Conservation (phyloP, 2,113 vertebrate species). For the Zapus hudsonius region DNA sequence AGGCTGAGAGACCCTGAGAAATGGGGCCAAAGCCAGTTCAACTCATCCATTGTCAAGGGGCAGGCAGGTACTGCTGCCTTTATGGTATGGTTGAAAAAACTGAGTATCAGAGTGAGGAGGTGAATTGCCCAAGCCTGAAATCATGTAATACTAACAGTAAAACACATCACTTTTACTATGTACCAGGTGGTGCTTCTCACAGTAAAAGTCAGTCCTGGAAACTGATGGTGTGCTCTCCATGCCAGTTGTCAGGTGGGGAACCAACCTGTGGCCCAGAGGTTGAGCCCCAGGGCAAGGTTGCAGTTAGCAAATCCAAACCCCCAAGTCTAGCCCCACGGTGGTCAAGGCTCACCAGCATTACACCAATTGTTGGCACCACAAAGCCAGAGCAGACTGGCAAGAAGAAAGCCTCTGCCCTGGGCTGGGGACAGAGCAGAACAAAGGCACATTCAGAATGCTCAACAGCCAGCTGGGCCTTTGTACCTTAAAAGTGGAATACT, state of each 20-base stretch:
- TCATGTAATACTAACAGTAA: not conserved
- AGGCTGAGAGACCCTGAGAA: not conserved
- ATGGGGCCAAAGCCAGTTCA: not conserved
- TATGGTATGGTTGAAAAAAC: not conserved
- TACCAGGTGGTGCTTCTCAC: not conserved
- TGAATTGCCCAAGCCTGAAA: not conserved
- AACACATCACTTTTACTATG: not conserved
- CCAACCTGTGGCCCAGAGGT: not conserved
- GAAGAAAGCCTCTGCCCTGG: not conserved
- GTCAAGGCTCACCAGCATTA: not conserved
- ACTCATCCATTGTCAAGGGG: not conserved
- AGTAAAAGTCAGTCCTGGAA: conserved; percentile 12
- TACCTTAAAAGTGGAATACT: conserved; percentile 64
- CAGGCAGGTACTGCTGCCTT: not conserved
- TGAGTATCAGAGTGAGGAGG: not conserved
- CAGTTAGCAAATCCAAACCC: not conserved
- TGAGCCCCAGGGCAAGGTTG: not conserved
- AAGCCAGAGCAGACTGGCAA: not conserved
- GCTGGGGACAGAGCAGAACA: not conserved
- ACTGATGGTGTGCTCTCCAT: not conserved
- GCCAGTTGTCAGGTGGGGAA: conserved; percentile 32
- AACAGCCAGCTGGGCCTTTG: conserved; percentile 64
- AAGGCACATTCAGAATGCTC: not conserved
- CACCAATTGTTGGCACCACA: no score
- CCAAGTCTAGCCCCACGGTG: not conserved